Conservation (phyloP, 2,888 invertebrate species). For the Pristionchus maxplancki region DNA sequence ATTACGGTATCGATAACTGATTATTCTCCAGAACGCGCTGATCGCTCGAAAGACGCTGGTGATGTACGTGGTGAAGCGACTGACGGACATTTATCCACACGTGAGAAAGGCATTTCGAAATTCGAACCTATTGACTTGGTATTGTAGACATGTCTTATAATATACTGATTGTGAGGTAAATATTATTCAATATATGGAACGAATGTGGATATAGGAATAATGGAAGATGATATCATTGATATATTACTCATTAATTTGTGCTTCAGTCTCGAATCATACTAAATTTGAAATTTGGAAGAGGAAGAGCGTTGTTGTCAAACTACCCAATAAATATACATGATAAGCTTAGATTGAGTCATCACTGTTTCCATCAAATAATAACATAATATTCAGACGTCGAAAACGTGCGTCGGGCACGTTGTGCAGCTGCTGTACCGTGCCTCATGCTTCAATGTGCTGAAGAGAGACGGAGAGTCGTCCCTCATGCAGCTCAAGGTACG, state of each 20-base stretch:
- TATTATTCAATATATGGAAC: too few relatives aligned
- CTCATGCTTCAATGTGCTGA: constrained; percentile 93
- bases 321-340: too few relatives aligned
- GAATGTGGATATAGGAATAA: too few relatives aligned
- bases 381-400: constrained; percentile 84
- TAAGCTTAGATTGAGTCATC: too few relatives aligned
- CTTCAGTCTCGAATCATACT: too few relatives aligned
- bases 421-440: constrained; percentile 97
- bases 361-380: not conserved
- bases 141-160: too few relatives aligned
- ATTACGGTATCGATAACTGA: not conserved
- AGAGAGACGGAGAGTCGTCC: constrained; percentile 93
- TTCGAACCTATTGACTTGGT: too few relatives aligned
- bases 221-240: too few relatives aligned
- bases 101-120: constrained; percentile 37
- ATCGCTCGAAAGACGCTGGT: constrained; percentile 84
- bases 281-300: too few relatives aligned
- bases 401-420: constrained; percentile 98
- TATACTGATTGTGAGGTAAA: too few relatives aligned
- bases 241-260: too few relatives aligned
- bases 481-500: constrained; percentile 87
- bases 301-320: too few relatives aligned
- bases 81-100: constrained; percentile 87
- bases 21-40: constrained; percentile 63
- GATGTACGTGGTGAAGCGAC: constrained; percentile 97